phyloP scores from a whole-genome alignment of 2,888 invertebrate genomes.

The Macrostomum cliftonense region DNA sequence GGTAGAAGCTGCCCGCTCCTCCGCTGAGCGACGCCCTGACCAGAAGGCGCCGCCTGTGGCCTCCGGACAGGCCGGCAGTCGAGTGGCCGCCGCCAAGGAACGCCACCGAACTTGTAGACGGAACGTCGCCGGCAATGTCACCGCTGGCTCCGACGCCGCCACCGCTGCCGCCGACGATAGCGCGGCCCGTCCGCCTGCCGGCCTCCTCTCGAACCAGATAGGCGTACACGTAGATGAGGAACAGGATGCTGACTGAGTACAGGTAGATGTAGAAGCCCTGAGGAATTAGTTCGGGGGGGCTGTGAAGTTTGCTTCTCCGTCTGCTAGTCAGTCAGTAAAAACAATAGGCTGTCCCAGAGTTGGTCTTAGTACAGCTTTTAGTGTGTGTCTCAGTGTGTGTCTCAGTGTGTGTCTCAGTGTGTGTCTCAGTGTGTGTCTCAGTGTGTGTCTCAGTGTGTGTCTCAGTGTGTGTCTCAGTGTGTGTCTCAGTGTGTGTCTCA shows the following conservation, averaged over 20 bases:
- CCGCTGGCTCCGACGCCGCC: too few relatives aligned
- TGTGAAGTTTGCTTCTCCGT: too few relatives aligned
- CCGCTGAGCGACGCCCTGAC: conserved; percentile 7
- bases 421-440: too few relatives aligned
- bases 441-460: too few relatives aligned
- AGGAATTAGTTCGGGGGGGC: too few relatives aligned
- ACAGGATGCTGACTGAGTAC: conserved; percentile 21
- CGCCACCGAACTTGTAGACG: background rate
- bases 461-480: too few relatives aligned
- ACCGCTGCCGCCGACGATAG: conserved; percentile 7
- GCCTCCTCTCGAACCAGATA: conserved; percentile 17
- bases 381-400: too few relatives aligned
- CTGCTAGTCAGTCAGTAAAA: too few relatives aligned
- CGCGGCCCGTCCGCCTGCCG: background rate
- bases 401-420: too few relatives aligned
- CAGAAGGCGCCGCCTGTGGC: background rate
- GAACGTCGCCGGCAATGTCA: background rate
- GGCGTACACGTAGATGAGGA: conserved; percentile 26
- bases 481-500: too few relatives aligned
- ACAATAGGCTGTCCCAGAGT: too few relatives aligned
- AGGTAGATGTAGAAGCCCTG: conserved; percentile 32
- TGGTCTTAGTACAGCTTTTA: too few relatives aligned
- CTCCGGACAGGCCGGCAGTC: background rate
- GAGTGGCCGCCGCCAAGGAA: background rate
- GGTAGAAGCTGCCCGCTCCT: conserved; percentile 30